These are phyloP conservation scores for Melanotaenia duboulayi DNA, from an alignment of 2,113 vertebrate species.

Conservation along the genomic window DNA sequence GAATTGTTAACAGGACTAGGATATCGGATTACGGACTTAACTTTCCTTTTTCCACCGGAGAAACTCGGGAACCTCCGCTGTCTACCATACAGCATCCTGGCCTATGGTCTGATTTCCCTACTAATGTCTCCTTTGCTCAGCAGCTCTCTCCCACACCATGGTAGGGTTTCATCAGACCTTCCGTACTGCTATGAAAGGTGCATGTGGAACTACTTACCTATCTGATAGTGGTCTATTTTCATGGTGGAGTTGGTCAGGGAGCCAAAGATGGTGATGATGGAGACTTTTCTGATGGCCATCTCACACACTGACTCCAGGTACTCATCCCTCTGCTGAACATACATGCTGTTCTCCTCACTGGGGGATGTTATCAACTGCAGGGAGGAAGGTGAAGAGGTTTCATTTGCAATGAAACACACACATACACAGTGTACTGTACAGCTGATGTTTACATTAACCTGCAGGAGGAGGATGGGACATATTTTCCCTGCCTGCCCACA, in stretches of 20 bases:
- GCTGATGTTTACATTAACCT: conserved; percentile 59
- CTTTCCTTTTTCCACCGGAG: too few relatives aligned
- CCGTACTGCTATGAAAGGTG: too few relatives aligned
- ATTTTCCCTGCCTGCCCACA: conserved; percentile 44
- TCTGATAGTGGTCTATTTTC: conserved; percentile 99
- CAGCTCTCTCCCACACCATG: too few relatives aligned
- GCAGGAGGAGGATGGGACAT: conserved; percentile 29
- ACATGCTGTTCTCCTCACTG: conserved; percentile 90
- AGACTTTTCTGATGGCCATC: conserved; percentile 96
- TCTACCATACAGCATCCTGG: too few relatives aligned
- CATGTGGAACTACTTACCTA: conserved; percentile 83
- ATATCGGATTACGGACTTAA: too few relatives aligned
- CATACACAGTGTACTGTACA: conserved; percentile 14
- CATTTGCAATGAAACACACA: not conserved
- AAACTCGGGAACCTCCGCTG: too few relatives aligned
- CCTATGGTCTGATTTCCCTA: too few relatives aligned
- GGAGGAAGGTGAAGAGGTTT: conserved; percentile 7
- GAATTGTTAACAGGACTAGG: too few relatives aligned
- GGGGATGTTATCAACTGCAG: conserved; percentile 93
- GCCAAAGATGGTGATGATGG: conserved; percentile 95
- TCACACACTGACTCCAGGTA: conserved; percentile 98
- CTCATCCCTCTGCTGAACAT: conserved; percentile 93
- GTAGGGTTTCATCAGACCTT: too few relatives aligned
- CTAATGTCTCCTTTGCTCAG: too few relatives aligned
- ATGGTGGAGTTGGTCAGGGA: conserved; percentile 94